Evolutionary conservation across 2,113 vertebrate species (phyloP).

Genomic region (Petrocephalus zakoni): DNA sequence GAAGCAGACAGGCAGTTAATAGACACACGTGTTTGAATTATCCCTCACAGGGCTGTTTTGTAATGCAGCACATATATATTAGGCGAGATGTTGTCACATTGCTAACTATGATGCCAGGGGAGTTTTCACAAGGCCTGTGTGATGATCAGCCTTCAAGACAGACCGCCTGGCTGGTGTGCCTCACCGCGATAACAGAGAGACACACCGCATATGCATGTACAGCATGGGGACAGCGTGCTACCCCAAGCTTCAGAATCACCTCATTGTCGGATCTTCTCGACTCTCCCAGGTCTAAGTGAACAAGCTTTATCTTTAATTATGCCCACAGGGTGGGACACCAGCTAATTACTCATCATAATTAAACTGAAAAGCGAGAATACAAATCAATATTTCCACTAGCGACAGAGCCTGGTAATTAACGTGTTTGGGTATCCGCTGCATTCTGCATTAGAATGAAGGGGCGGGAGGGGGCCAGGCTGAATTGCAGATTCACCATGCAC

Average conservation of each 20-base stretch:
- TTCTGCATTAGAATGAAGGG: not conserved
- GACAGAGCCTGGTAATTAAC: not conserved
- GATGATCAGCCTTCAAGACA: not conserved
- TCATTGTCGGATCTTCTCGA: not conserved
- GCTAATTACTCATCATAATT: slow-evolving; percentile 14
- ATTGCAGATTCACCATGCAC: not conserved
- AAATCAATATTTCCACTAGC: slow-evolving; percentile 7
- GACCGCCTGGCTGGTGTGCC: not conserved
- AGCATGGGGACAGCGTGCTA: not conserved
- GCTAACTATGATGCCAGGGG: not conserved
- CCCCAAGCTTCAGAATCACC: not conserved
- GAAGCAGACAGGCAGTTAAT: not conserved
- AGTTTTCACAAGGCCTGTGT: not conserved
- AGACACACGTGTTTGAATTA: not conserved
- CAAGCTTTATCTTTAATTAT: slow-evolving; percentile 2
- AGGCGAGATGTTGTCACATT: not conserved
- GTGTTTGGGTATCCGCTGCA: not conserved
- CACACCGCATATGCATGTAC: not conserved
- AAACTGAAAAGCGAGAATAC: not conserved
- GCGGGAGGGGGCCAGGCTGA: not conserved
- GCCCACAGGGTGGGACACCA: not conserved
- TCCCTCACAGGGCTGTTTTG: not conserved
- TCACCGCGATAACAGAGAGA: not conserved
- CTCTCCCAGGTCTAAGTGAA: not conserved
- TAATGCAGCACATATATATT: not conserved